These are phyloP conservation scores for Okapia johnstoni DNA, from an alignment of 2,113 vertebrate species.

Conservation along the genomic window DNA sequence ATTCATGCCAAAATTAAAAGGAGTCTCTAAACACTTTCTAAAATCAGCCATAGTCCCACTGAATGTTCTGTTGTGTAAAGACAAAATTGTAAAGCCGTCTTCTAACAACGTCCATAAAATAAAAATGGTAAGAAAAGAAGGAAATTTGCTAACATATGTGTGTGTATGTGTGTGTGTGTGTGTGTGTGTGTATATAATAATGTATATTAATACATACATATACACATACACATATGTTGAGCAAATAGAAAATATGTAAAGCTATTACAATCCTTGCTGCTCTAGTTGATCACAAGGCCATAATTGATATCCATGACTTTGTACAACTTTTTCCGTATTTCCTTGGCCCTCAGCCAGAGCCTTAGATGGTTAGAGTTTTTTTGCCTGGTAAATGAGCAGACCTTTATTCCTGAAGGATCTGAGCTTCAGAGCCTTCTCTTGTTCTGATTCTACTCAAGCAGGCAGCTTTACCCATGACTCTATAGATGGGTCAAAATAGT, in stretches of 20 bases:
- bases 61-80: background rate
- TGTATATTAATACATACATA: background rate
- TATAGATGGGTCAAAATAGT: background rate
- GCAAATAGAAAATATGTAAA: background rate
- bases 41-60: background rate
- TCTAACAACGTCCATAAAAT: background rate
- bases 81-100: background rate
- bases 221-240: background rate
- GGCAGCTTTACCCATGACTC: background rate
- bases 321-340: background rate
- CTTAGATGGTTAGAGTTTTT: background rate
- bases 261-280: background rate
- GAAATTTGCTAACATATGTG: background rate
- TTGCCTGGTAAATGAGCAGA: background rate
- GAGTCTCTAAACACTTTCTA: conserved; percentile 81
- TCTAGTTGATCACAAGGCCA: background rate
- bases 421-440: background rate
- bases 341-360: background rate
- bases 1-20: conserved; percentile 95
- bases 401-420: background rate
- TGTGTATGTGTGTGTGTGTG: background rate
- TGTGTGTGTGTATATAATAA: background rate
- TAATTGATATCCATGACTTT: background rate
- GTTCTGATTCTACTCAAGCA: background rate
- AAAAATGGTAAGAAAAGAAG: background rate